These are phyloP conservation scores for Leptobrachium leishanense DNA, from an alignment of 2,113 vertebrate species.

Conservation along the genomic window DNA sequence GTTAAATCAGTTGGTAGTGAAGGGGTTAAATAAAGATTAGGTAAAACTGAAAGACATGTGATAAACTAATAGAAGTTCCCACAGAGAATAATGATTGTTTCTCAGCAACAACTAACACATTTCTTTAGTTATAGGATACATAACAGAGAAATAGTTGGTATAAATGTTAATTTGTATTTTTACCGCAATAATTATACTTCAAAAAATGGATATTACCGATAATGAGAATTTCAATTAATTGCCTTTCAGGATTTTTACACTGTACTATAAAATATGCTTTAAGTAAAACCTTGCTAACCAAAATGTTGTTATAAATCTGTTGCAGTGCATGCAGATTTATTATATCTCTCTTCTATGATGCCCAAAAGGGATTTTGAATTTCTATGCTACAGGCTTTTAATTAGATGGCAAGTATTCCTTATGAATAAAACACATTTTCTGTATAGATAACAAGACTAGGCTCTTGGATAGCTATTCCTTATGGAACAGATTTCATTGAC, in stretches of 20 bases:
- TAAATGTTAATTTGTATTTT: not conserved
- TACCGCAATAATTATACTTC: too few relatives aligned
- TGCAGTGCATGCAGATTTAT: slow-evolving; percentile 41
- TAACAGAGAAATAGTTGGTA: not conserved
- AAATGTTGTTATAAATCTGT: slow-evolving; percentile 45
- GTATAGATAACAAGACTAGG: slow-evolving; percentile 43
- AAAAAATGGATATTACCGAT: not conserved
- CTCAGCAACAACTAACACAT: too few relatives aligned
- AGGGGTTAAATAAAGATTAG: too few relatives aligned
- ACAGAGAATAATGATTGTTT: too few relatives aligned
- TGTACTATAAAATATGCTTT: slow-evolving; percentile 1
- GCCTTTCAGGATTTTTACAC: not conserved
- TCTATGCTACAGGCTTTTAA: slow-evolving; percentile 43
- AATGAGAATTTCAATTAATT: not conserved
- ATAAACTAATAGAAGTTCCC: too few relatives aligned
- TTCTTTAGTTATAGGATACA: too few relatives aligned
- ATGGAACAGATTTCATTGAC: slow-evolving; percentile 17
- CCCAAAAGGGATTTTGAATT: slow-evolving; percentile 35
- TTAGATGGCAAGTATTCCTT: slow-evolving; percentile 48
- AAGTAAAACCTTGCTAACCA: slow-evolving; percentile 23
- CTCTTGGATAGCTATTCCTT: slow-evolving; percentile 40
- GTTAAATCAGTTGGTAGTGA: too few relatives aligned
- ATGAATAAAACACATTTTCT: slow-evolving; percentile 49
- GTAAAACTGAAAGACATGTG: too few relatives aligned
- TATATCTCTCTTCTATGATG: slow-evolving; percentile 39